These are phyloP conservation scores for Acleris laterana DNA, from an alignment of 2,888 invertebrate genomes.

Conservation along the genomic window DNA sequence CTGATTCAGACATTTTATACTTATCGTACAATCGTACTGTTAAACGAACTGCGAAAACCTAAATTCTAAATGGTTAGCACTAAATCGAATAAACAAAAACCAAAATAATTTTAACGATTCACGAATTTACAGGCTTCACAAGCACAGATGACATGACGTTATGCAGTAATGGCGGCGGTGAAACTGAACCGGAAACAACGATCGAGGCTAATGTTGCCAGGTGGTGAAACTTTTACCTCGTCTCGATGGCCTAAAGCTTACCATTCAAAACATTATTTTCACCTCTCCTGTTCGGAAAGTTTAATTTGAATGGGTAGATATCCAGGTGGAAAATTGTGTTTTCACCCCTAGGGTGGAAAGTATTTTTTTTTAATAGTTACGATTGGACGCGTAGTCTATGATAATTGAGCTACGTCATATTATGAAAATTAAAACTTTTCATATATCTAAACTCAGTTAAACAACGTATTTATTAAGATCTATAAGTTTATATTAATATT, in stretches of 20 bases:
- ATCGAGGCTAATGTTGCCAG: slow-evolving; percentile 21
- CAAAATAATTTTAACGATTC: slow-evolving; percentile 2
- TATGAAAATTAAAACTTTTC: too few relatives aligned
- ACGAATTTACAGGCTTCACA: slow-evolving; percentile 5
- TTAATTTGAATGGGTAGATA: too few relatives aligned
- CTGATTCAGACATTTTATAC: slow-evolving; percentile 72
- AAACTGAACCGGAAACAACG: slow-evolving; percentile 23
- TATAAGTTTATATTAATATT: too few relatives aligned
- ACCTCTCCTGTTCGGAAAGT: too few relatives aligned
- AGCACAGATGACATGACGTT: slow-evolving; percentile 32
- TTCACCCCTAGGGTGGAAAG: too few relatives aligned
- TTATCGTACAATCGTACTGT: slow-evolving; percentile 52
- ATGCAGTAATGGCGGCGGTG: slow-evolving; percentile 33
- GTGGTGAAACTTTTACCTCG: neutral
- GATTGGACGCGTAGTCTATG: too few relatives aligned
- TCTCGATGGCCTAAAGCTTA: neutral
- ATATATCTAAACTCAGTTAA: too few relatives aligned
- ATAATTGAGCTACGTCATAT: too few relatives aligned
- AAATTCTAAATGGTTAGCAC: slow-evolving; percentile 38
- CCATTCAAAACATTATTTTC: neutral
- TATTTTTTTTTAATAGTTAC: too few relatives aligned
- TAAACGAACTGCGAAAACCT: slow-evolving; percentile 47
- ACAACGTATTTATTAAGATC: too few relatives aligned
- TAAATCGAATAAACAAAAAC: slow-evolving; percentile 47
- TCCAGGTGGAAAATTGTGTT: too few relatives aligned